Evolutionary conservation across 2,797 vertebrate genomes (phyloP).

Genomic region (Alosa sapidissima): DNA sequence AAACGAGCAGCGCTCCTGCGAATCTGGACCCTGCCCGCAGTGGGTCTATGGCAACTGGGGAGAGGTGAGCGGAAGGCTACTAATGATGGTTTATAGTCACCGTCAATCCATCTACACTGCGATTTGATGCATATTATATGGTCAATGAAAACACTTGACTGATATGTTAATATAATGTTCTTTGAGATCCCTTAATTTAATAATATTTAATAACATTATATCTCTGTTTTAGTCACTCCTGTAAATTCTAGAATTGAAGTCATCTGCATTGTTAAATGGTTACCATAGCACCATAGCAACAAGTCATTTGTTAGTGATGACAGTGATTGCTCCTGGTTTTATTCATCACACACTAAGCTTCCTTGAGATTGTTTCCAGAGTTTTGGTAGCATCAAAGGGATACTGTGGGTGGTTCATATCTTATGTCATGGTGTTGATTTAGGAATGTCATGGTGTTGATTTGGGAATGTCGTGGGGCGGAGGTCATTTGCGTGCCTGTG

Average conservation of each 20-base stretch:
- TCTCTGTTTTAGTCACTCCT: not conserved
- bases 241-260: not conserved
- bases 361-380: not conserved
- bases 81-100: not conserved
- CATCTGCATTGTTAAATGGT: not conserved
- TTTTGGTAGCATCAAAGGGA: not conserved
- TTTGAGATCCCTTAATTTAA: not conserved
- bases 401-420: not conserved
- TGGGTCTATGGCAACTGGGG: conserved; percentile 96
- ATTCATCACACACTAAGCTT: not conserved
- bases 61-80: conserved; percentile 83
- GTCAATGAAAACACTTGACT: not conserved
- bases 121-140: not conserved
- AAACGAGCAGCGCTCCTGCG: conserved; percentile 88
- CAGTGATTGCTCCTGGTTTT: not conserved
- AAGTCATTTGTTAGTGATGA: not conserved
- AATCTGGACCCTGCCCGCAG: conserved; percentile 94
- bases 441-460: not conserved
- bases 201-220: no score
- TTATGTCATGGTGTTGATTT: not conserved
- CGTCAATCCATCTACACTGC: not conserved
- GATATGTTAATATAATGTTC: not conserved
- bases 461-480: not conserved
- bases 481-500: not conserved
- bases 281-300: not conserved